phyloP scores from a whole-genome alignment of 2,113 vertebrate species.

The Steatornis caripensis region DNA sequence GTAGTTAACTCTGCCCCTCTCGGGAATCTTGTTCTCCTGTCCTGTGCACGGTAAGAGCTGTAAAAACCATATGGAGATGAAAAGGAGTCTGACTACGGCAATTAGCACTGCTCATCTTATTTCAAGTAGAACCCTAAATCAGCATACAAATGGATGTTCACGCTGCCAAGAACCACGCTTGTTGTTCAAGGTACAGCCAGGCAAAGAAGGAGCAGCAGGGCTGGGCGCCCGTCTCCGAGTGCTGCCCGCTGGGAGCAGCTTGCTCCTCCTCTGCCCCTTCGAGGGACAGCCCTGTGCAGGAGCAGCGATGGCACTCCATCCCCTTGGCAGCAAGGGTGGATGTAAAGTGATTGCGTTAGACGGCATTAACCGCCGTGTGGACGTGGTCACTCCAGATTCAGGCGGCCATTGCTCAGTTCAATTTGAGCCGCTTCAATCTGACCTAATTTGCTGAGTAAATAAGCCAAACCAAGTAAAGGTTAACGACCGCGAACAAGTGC shows the following conservation, averaged over 20 bases:
- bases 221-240: background rate
- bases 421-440: background rate
- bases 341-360: background rate
- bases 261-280: background rate
- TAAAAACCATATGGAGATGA: background rate
- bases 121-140: background rate
- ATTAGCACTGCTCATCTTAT: background rate
- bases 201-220: background rate
- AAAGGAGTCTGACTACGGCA: background rate
- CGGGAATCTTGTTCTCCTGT: background rate
- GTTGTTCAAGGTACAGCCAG: background rate
- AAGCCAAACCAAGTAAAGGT: conserved; percentile 35
- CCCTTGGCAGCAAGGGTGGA: background rate
- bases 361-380: conserved; percentile 23
- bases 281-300: background rate
- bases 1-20: background rate
- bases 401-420: conserved; percentile 27
- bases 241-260: background rate
- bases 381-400: conserved; percentile 8
- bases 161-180: background rate
- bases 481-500: background rate
- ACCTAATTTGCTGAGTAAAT: conserved; percentile 1
- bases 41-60: background rate
- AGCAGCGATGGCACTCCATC: background rate
- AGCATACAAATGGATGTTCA: background rate